Base-by-base conservation (phyloP, 2,797 vertebrate genomes). In the Luscinia megarhynchos region DNA sequence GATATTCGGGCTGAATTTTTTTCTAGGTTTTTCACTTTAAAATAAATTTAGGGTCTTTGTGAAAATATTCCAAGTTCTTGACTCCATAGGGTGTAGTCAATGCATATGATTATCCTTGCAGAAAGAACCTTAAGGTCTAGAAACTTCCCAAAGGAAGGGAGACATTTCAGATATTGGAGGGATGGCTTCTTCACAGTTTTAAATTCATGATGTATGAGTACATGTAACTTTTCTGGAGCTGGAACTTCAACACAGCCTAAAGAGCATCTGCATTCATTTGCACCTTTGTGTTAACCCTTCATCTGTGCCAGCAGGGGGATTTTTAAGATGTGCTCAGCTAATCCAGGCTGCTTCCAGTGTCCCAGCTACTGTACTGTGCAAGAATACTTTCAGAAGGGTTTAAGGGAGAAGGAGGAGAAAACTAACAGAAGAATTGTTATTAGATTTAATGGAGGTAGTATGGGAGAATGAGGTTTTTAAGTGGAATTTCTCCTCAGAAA, bases 11-110 rank as follows among this genome's bases (percentile, higher is more conserved):
- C 63, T 87, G 59, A 89, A 48, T 82, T 51, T 51, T 38, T 34
- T 83, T 83, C 84, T 40, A 74, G 63, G 53, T 89, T 89, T 91
- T 87, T 87, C 9, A 82, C 81, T 90, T 84, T 22, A 46, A 54
- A 89, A 92, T 82, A 87, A 23, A 92, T 90, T 87, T 74, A 73
- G 32, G 8, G 63, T 59, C 84, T 95, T 87, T 73, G 51, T 38
- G 82, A 82, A 90, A 79, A 73, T 66, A 46, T 89, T 90, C 43
- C 53, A 79, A 57, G 63, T 94, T 94, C 89, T 92, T 84, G 67
- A 82, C 63, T 95, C 70, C 40, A 29, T 53, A 34, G 59, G n/a
- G 74, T 79, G n/a, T 40, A 14, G 29, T 89, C 81, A n/a, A 34
- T 79, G 57, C 59, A 57, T 84, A 53, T 14, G 19, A 43, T 84